phyloP scores from a whole-genome alignment of 2,113 vertebrate species.

The Hyaena hyaena region DNA sequence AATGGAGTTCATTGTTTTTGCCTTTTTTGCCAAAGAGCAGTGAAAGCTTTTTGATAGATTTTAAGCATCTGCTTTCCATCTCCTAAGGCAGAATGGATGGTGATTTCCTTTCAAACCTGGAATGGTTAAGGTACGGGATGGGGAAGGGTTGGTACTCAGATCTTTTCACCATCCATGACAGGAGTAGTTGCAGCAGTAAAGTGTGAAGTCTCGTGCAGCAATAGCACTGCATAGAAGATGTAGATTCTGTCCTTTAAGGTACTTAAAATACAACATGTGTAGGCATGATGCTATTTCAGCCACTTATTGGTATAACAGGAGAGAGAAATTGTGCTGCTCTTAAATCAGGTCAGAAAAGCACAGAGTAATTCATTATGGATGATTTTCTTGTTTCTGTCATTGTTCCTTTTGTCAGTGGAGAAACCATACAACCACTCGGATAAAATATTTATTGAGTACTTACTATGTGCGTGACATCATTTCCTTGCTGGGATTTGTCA shows the following conservation, averaged over 20 bases:
- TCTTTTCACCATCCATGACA: not conserved
- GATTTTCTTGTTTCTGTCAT: not conserved
- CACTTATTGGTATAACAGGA: not conserved
- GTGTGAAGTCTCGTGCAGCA: not conserved
- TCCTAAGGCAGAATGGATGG: not conserved
- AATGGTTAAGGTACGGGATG: not conserved
- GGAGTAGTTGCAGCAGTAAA: not conserved
- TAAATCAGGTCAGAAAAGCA: not conserved
- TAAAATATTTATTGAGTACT: not conserved
- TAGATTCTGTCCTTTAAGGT: not conserved
- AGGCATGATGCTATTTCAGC: not conserved
- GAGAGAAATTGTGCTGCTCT: not conserved
- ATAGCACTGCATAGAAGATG: not conserved
- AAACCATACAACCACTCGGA: not conserved
- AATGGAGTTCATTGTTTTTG: constrained; percentile 26
- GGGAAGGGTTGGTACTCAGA: not conserved
- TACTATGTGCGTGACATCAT: not conserved
- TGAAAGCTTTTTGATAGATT: constrained; percentile 64
- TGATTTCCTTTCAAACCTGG: not conserved
- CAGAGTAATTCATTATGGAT: not conserved
- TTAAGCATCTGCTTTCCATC: constrained; percentile 48
- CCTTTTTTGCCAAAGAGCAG: constrained; percentile 15
- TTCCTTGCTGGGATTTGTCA: not conserved
- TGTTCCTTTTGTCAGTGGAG: not conserved
- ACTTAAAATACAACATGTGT: not conserved